Evolutionary conservation across 2,888 invertebrate species (phyloP).

Genomic region (Gisinianus flammeolus): DNA sequence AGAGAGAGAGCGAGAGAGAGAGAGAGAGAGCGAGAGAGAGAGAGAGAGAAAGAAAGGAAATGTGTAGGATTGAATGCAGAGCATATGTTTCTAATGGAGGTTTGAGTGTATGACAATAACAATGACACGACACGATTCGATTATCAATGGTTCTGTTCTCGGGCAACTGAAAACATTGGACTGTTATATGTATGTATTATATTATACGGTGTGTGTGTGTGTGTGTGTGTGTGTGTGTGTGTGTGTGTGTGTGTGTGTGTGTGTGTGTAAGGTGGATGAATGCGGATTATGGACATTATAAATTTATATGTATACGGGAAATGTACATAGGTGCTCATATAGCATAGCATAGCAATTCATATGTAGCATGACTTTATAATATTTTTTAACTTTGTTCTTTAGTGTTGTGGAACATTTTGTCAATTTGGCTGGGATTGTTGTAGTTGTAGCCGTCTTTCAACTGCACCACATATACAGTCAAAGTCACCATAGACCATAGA

Average conservation of each 20-base stretch:
- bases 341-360: too few relatives aligned
- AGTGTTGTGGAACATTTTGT: not conserved
- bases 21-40: too few relatives aligned
- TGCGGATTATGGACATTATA: too few relatives aligned
- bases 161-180: not conserved
- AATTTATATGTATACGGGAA: too few relatives aligned
- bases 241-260: not conserved
- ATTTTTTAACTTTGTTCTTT: not conserved
- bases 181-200: too few relatives aligned
- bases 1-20: too few relatives aligned
- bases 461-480: not conserved
- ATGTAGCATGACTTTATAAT: not conserved
- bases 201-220: too few relatives aligned
- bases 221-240: not conserved
- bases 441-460: not conserved
- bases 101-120: constrained; percentile 26
- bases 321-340: too few relatives aligned
- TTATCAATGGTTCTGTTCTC: constrained; percentile 12
- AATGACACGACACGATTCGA: constrained; percentile 13
- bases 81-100: constrained; percentile 36
- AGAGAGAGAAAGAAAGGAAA: too few relatives aligned
- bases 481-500: not conserved
- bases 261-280: not conserved
- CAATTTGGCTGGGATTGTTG: not conserved
- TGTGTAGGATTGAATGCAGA: not conserved